Conservation (phyloP, 2,797 vertebrate genomes). For the Trachurus trachurus region DNA sequence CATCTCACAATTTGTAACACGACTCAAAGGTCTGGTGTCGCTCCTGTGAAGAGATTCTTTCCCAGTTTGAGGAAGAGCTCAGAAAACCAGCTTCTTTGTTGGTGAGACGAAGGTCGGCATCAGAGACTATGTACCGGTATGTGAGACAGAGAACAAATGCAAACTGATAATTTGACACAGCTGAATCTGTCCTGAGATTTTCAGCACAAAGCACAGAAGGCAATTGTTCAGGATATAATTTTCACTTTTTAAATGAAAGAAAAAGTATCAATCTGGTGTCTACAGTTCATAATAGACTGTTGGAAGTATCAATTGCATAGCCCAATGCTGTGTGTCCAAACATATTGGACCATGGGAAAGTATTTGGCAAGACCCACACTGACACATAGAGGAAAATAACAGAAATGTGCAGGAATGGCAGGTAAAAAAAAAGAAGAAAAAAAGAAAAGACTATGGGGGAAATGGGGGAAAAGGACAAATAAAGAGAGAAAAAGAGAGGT, state of each 20-base stretch:
- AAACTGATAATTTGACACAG: background rate
- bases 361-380: constrained; percentile 11
- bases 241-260: too few relatives aligned
- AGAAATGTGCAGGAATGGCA: constrained; percentile 9
- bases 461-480: constrained; percentile 6
- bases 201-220: too few relatives aligned
- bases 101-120: background rate
- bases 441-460: background rate
- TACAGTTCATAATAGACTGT: background rate
- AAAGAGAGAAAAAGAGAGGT: constrained; percentile 1
- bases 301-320: background rate
- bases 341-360: background rate
- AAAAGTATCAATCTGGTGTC: background rate
- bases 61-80: constrained; percentile 2
- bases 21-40: constrained; percentile 23
- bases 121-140: too few relatives aligned
- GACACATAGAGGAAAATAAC: background rate
- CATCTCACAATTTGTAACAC: constrained; percentile 25
- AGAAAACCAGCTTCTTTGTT: constrained; percentile 15
- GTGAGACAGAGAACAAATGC: background rate
- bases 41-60: constrained; percentile 17
- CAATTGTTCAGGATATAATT: background rate
- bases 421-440: constrained; percentile 15
- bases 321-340: background rate
- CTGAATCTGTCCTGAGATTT: too few relatives aligned